Base-by-base conservation (phyloP, 2,797 vertebrate genomes). In the Phataginus tetradactyla region DNA sequence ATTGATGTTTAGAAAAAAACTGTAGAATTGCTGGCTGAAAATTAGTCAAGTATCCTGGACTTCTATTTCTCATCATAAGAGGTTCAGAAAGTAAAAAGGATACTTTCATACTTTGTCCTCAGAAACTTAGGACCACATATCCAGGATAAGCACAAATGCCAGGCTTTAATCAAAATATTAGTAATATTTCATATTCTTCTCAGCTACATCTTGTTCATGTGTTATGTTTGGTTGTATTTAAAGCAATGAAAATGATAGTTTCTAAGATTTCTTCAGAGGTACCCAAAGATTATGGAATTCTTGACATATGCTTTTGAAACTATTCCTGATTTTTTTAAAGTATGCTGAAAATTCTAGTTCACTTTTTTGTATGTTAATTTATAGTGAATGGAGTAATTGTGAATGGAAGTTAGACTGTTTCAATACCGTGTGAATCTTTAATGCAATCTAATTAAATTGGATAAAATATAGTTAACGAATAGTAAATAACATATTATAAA, bases 381-480 rank as follows among this genome's bases (percentile, higher is more conserved):
- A 53, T 53, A 63, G 42, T 59, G 2, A 77, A 69, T 5, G 27
- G 4, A 93, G 69, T 57, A 37, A 69, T 59, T 63, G 17, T 92
- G 17, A 80, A 89, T 69, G 14, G 6, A 79, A 53, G 3, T 57
- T 81, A 37, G 7, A n/a, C 34, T 72, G 10, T 39, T 89, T 86
- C 69, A 57, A 69, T 39, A 32, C 53, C 39, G 57, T 57, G 63
- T n/a, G 63, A 57, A 39, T 4, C 11, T 21, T 9, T 84, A 64
- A 23, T 18, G 0, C 27, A 66, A 53, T 25, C 9, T n/a, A 57
- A 83, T 27, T 71, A 4, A 86, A 53, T 45, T 78, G 5, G 17
- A 64, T 95, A 25, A 90, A 69, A 42, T 69, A 69, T 75, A 4
- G 13, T 45, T 74, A 86, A 14, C 42, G 55, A 93, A 63, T n/a